Evolutionary conservation across 2,113 vertebrate genomes (phyloP).

Genomic region (Lipophrys pholis): DNA sequence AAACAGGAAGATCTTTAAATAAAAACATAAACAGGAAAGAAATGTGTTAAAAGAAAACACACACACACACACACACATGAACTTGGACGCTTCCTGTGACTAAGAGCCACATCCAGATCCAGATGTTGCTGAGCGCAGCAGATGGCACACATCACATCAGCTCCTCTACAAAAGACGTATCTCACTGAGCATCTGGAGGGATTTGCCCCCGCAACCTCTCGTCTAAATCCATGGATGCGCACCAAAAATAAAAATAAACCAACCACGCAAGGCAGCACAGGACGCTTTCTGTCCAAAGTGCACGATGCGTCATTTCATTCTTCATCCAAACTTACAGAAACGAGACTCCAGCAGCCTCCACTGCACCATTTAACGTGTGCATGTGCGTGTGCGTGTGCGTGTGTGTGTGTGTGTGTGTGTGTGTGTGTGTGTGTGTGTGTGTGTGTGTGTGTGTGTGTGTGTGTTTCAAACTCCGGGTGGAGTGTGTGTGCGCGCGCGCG

Average conservation of each 20-base stretch:
- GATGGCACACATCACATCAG: constrained; percentile 2
- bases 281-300: not conserved
- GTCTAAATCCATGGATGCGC: constrained; percentile 9
- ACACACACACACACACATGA: no score
- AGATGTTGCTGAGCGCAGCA: constrained; percentile 49
- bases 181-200: constrained; percentile 44
- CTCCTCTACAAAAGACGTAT: constrained; percentile 25
- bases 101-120: constrained; percentile 30
- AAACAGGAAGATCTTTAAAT: no score
- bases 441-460: no score
- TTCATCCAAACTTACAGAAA: constrained; percentile 8
- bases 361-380: not conserved
- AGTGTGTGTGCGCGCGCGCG: no score
- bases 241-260: constrained; percentile 11
- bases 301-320: not conserved
- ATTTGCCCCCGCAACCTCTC: constrained; percentile 9
- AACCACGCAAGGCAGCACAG: constrained; percentile 1
- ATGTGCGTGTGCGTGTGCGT: no score
- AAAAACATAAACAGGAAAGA: no score
- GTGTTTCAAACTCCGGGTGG: no score
- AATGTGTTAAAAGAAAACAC: no score
- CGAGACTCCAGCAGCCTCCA: not conserved
- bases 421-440: no score
- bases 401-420: no score
- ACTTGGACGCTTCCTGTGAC: not conserved